These are phyloP conservation scores for Drosophila pectinifera DNA, from an alignment of 1,140 invertebrate genomes.

Conservation along the genomic window DNA sequence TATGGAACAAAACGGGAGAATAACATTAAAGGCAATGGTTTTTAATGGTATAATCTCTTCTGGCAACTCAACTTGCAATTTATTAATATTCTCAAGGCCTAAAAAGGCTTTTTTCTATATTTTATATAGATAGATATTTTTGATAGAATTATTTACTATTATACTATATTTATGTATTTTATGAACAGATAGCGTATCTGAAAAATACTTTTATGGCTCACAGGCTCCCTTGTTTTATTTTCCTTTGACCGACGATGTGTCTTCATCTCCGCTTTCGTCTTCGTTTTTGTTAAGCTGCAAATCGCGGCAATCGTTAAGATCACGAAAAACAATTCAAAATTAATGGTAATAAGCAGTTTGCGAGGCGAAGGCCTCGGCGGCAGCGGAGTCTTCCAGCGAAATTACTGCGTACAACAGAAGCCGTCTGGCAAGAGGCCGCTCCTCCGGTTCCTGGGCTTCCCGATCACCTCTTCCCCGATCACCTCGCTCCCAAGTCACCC, in stretches of 20 bases:
- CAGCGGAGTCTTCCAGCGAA: constrained; percentile 60
- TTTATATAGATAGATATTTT: not conserved
- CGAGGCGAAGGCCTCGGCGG: constrained; percentile 24
- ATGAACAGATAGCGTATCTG: constrained; percentile 4
- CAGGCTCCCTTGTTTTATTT: constrained; percentile 31
- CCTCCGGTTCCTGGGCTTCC: constrained; percentile 9
- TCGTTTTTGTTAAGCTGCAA: constrained; percentile 79
- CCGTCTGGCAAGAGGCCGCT: constrained; percentile 72
- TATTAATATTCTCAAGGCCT: too few species aligned
- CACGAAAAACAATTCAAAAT: constrained; percentile 85
- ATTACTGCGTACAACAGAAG: constrained; percentile 85
- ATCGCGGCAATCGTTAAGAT: constrained; percentile 85
- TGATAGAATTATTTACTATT: not conserved
- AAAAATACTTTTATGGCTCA: not conserved
- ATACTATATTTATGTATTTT: constrained; percentile 1
- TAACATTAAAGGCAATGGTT: not conserved
- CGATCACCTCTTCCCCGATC: constrained; percentile 10
- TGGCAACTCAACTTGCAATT: too few species aligned
- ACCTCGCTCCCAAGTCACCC: not conserved
- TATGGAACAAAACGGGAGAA: not conserved
- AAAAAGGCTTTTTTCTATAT: not conserved
- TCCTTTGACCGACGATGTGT: constrained; percentile 15
- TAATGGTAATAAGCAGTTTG: constrained; percentile 85
- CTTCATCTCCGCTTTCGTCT: constrained; percentile 29
- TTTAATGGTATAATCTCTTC: not conserved